Conservation (phyloP, 2,797 vertebrate genomes). For the Alauda arvensis region DNA sequence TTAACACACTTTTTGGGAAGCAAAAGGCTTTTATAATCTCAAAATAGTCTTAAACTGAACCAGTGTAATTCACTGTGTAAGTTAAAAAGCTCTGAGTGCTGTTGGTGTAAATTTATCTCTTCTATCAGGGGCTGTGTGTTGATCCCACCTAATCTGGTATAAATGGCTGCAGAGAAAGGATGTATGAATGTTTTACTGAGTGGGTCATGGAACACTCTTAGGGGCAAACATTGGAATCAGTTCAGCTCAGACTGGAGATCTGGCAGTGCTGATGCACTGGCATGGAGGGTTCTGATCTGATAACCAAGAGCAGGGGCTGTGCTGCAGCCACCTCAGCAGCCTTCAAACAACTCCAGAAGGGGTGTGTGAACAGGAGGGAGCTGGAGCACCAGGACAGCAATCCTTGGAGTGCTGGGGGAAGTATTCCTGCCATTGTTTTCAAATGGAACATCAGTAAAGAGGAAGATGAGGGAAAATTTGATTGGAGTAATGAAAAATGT, state of each 20-base stretch:
- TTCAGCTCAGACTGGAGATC: background rate
- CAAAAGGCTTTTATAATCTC: background rate
- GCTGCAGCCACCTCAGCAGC: background rate
- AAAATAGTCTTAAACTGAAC: background rate
- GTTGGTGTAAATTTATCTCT: background rate
- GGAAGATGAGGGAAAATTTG: background rate
- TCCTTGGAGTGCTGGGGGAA: background rate
- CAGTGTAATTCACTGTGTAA: background rate
- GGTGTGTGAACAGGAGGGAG: rapidly evolving
- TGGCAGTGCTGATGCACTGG: background rate
- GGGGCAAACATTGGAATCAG: background rate
- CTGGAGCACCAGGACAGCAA: background rate
- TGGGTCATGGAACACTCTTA: background rate
- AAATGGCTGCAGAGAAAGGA: background rate
- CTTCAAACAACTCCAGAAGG: background rate
- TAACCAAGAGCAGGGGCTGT: background rate
- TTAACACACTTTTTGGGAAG: background rate
- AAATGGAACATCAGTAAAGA: background rate
- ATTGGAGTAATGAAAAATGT: rapidly evolving
- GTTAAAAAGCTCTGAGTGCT: background rate
- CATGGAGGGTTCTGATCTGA: background rate
- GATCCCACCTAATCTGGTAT: background rate
- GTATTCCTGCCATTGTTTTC: background rate
- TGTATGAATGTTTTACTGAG: background rate
- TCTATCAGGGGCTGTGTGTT: background rate